phyloP scores from a whole-genome alignment of 2,113 vertebrate species.

The Grallaria varia region DNA sequence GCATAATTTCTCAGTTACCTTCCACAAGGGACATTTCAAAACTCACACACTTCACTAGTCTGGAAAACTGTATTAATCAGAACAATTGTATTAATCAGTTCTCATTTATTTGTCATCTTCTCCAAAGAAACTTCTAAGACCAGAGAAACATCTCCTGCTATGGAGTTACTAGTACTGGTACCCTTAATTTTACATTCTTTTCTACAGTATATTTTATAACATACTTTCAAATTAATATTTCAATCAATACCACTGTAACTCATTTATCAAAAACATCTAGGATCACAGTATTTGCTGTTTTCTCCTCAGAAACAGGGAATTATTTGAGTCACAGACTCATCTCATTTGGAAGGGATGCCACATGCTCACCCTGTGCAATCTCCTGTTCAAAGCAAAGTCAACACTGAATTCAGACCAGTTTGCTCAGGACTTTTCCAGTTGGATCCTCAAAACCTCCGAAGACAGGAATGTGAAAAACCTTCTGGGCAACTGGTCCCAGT shows the following conservation, averaged over 20 bases:
- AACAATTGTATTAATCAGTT: background rate
- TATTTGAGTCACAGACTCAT: background rate
- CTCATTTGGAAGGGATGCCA: background rate
- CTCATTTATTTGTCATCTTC: background rate
- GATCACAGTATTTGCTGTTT: background rate
- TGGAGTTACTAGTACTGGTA: background rate
- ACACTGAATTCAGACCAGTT: background rate
- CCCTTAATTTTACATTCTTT: background rate
- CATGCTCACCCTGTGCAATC: background rate
- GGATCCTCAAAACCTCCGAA: background rate
- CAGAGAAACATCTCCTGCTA: background rate
- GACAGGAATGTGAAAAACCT: background rate
- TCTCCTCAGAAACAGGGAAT: background rate
- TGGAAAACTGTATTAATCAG: background rate
- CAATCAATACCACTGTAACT: background rate
- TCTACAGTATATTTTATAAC: background rate
- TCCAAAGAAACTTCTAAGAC: background rate
- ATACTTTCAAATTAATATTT: background rate
- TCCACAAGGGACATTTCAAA: background rate
- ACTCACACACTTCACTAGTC: background rate
- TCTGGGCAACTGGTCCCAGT: background rate
- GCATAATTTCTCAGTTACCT: background rate
- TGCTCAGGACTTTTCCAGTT: background rate
- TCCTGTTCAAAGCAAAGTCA: background rate
- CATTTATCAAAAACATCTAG: background rate